Evolutionary conservation across 2,797 vertebrate genomes (phyloP).

Genomic region (Chelon labrosus): DNA sequence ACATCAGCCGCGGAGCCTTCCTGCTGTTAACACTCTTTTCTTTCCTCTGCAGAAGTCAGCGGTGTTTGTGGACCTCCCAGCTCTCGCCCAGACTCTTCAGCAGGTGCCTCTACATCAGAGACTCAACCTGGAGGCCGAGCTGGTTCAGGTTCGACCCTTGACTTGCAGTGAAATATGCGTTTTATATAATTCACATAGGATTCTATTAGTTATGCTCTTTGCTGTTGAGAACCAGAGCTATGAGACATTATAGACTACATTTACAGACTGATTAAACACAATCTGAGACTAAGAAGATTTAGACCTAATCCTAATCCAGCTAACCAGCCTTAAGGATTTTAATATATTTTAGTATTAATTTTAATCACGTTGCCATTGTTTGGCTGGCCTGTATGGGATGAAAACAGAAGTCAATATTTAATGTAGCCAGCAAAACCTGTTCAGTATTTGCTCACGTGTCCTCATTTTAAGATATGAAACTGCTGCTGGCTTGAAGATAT

Average conservation of each 20-base stretch:
- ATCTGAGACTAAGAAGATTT: not conserved
- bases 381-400: too few relatives aligned
- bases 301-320: not conserved
- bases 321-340: too few relatives aligned
- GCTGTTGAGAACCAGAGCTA: too few relatives aligned
- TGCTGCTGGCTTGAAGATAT: not conserved
- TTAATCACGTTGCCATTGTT: too few relatives aligned
- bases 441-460: too few relatives aligned
- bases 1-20: too few relatives aligned
- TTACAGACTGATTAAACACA: not conserved
- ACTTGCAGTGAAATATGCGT: not conserved
- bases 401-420: too few relatives aligned
- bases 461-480: too few relatives aligned
- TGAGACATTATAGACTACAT: not conserved
- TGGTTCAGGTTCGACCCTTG: conserved; percentile 86
- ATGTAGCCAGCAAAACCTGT: too few relatives aligned
- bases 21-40: not conserved
- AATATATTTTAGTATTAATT: too few relatives aligned
- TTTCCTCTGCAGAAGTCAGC: conserved; percentile 82
- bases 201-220: not conserved
- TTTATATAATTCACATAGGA: not conserved
- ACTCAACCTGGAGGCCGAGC: conserved; percentile 89
- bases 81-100: conserved; percentile 87
- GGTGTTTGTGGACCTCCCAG: conserved; percentile 87
- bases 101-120: conserved; percentile 89